Evolutionary conservation across 2,113 vertebrate species (phyloP).

Genomic region (Bujurquina vittata): DNA sequence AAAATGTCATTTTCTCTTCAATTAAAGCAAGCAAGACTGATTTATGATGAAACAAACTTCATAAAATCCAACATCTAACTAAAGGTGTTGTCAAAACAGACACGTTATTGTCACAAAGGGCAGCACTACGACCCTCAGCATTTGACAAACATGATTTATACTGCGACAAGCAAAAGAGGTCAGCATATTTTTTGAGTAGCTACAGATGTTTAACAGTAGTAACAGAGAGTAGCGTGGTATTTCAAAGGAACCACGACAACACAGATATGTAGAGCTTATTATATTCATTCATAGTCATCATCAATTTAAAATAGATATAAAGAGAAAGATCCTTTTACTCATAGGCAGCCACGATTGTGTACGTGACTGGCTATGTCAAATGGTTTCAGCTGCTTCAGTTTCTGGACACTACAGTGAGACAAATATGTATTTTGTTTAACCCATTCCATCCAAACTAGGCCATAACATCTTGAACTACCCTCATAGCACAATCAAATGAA

Average conservation of each 20-base stretch:
- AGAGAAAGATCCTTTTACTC: not conserved
- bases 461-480: not conserved
- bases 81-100: constrained; percentile 39
- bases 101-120: constrained; percentile 39
- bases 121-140: constrained; percentile 1
- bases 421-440: not conserved
- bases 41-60: constrained; percentile 37
- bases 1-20: constrained; percentile 30
- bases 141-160: constrained; percentile 35
- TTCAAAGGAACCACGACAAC: not conserved
- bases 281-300: not conserved
- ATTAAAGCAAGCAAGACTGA: constrained; percentile 16
- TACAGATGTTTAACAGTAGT: not conserved
- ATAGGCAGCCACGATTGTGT: not conserved
- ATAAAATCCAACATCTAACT: constrained; percentile 6
- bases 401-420: not conserved
- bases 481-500: too few species aligned
- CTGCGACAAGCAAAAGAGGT: not conserved
- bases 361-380: not conserved
- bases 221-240: not conserved
- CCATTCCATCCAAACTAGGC: not conserved
- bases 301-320: not conserved
- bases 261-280: not conserved
- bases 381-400: not conserved
- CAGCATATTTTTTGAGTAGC: not conserved